Percentiles rank a stretch among this genome's conserved stretches.
phyloP scores from a whole-genome alignment of 2,888 invertebrate genomes.

The Caenorhabditis panamensis region DNA sequence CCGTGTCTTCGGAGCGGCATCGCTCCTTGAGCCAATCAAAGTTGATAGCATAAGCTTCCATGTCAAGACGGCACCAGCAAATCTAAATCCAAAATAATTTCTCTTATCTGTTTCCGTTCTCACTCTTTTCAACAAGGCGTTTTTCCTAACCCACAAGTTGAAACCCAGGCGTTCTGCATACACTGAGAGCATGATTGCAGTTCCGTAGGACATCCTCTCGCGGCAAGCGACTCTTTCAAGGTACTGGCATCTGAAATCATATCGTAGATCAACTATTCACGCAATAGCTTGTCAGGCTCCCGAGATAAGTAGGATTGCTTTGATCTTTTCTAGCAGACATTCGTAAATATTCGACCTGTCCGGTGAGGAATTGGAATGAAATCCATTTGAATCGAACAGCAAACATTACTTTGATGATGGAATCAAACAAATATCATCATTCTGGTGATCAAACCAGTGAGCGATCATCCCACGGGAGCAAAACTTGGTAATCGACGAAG shows the following conservation, averaged over 20 bases:
- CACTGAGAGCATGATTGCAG: conserved; percentile 87
- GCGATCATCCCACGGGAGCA: not conserved
- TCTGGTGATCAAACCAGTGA: not conserved
- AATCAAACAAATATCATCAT: not conserved
- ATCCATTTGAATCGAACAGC: not conserved
- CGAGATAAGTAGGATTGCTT: conserved; percentile 22
- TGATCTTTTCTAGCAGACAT: conserved; percentile 1
- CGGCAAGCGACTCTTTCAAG: conserved; percentile 81
- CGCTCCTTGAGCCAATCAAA: conserved; percentile 55
- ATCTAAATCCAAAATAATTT: conserved; percentile 28
- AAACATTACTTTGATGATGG: not conserved
- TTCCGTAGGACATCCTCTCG: conserved; percentile 88
- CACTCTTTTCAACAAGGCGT: conserved; percentile 86
- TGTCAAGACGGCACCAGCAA: conserved; percentile 62
- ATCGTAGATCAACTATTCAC: conserved; percentile 14
- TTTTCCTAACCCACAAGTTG: conserved; percentile 84
- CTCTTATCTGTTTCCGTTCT: conserved; percentile 75
- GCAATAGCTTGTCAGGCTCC: not conserved
- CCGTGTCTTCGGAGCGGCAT: conserved; percentile 16
- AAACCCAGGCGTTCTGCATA: conserved; percentile 46
- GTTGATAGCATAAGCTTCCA: conserved; percentile 35
- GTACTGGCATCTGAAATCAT: conserved; percentile 57
- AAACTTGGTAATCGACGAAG: no score
- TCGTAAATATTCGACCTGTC: not conserved
- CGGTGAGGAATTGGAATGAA: not conserved